phyloP scores from a whole-genome alignment of 2,113 vertebrate species.

The Myiopsitta monachus region DNA sequence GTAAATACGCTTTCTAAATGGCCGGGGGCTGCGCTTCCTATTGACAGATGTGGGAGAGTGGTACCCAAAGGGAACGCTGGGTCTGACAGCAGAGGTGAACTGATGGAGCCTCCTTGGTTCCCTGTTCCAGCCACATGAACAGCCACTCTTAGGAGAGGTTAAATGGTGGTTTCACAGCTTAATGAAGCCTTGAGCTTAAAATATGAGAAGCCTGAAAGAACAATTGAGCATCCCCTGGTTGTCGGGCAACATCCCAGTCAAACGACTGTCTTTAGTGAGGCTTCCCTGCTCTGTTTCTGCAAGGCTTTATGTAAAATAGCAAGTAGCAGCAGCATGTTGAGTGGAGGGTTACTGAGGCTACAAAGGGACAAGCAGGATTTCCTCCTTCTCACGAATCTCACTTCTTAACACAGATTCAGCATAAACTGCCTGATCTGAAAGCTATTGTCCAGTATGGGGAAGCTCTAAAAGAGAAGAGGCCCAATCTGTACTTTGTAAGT shows the following conservation, averaged over 20 bases:
- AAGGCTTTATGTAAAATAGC: not conserved
- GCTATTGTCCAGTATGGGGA: slow-evolving; percentile 88
- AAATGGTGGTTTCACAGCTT: not conserved
- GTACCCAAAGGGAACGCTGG: not conserved
- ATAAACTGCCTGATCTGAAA: slow-evolving; percentile 83
- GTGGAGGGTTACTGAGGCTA: not conserved
- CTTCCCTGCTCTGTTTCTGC: not conserved
- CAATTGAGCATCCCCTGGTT: not conserved
- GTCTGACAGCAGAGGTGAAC: not conserved
- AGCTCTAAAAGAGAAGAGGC: slow-evolving; percentile 75
- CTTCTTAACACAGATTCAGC: slow-evolving; percentile 71
- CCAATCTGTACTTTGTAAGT: slow-evolving; percentile 86
- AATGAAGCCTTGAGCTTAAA: not conserved
- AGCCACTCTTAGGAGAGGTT: not conserved
- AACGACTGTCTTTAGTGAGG: not conserved
- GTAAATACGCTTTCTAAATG: slow-evolving; percentile 61
- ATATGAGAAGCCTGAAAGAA: not conserved
- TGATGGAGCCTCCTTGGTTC: not conserved
- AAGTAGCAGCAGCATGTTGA: not conserved
- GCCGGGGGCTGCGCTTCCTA: not conserved
- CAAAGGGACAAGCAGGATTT: not conserved
- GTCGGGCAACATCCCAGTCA: not conserved
- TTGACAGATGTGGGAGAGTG: not conserved
- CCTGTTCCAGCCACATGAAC: not conserved
- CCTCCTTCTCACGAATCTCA: not conserved